Evolutionary conservation across 1,140 invertebrate genomes (phyloP).

Genomic region (Homarus americanus): DNA sequence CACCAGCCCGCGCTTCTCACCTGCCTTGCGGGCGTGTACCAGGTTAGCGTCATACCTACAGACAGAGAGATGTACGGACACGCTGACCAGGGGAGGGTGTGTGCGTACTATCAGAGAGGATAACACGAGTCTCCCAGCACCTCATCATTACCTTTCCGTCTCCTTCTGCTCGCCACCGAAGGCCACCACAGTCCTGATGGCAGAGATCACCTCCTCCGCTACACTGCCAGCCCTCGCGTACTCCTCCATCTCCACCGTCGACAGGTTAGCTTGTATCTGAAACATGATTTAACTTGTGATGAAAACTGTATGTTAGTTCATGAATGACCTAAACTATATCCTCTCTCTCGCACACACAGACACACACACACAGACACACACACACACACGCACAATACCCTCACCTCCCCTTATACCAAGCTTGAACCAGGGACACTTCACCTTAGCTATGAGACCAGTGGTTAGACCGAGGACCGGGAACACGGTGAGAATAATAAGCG

Average conservation of each 20-base stretch:
- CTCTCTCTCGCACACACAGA: no score
- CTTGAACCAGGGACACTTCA: constrained; percentile 39
- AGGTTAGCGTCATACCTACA: constrained; percentile 82
- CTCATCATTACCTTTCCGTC: constrained; percentile 79
- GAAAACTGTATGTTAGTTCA: no score
- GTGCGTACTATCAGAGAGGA: background rate
- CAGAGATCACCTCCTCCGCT: constrained; percentile 88
- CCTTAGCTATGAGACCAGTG: constrained; percentile 75
- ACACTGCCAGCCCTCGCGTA: constrained; percentile 88
- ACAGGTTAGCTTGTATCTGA: constrained; percentile 81
- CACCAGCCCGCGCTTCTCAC: constrained; percentile 85
- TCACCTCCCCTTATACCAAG: no score
- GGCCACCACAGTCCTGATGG: constrained; percentile 88
- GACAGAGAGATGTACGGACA: background rate
- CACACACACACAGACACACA: no score
- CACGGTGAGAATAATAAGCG: constrained; percentile 87
- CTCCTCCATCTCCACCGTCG: constrained; percentile 86
- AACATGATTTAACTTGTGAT: no score
- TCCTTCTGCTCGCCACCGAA: constrained; percentile 89
- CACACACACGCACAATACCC: no score
- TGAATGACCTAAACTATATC: no score
- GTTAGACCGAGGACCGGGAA: constrained; percentile 84
- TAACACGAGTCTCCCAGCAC: background rate
- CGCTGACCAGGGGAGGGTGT: background rate
- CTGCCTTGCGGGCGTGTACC: constrained; percentile 82